phyloP scores from a whole-genome alignment of 2,888 invertebrate species.

The Eupithecia insigniata region DNA sequence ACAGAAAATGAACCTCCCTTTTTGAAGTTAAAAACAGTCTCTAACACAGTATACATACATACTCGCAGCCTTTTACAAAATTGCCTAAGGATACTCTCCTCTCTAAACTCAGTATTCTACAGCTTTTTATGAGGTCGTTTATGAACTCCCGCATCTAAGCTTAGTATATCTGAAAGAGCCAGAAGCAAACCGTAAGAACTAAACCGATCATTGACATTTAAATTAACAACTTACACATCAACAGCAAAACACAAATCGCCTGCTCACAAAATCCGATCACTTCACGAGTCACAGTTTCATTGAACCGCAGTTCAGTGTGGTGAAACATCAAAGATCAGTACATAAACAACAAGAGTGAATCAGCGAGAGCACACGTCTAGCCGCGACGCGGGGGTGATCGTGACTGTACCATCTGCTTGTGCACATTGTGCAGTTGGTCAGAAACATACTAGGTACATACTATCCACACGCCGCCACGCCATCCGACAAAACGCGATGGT shows the following conservation, averaged over 20 bases:
- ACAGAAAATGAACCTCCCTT: neutral
- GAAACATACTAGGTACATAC: too few species aligned
- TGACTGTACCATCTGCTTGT: conserved; percentile 56
- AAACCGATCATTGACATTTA: conserved; percentile 26
- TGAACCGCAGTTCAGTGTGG: conserved; percentile 34
- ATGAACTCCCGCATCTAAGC: neutral
- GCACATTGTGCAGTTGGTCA: conserved; percentile 48
- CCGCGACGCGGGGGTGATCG: conserved; percentile 61
- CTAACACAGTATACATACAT: neutral
- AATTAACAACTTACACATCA: conserved; percentile 48
- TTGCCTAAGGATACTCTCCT: neutral
- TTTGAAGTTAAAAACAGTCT: neutral
- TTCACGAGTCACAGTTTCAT: conserved; percentile 51
- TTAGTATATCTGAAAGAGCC: neutral
- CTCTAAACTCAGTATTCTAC: neutral
- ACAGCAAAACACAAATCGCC: conserved; percentile 41
- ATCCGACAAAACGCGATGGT: too few species aligned
- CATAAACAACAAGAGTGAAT: conserved; percentile 20
- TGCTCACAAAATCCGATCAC: conserved; percentile 51
- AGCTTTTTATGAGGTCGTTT: neutral
- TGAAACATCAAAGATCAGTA: conserved; percentile 29
- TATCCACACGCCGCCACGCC: too few species aligned
- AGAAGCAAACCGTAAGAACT: neutral
- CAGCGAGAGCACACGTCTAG: conserved; percentile 58
- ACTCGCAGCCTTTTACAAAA: neutral